Evolutionary conservation across 2,113 vertebrate species (phyloP).

Genomic region (Chunga burmeisteri): DNA sequence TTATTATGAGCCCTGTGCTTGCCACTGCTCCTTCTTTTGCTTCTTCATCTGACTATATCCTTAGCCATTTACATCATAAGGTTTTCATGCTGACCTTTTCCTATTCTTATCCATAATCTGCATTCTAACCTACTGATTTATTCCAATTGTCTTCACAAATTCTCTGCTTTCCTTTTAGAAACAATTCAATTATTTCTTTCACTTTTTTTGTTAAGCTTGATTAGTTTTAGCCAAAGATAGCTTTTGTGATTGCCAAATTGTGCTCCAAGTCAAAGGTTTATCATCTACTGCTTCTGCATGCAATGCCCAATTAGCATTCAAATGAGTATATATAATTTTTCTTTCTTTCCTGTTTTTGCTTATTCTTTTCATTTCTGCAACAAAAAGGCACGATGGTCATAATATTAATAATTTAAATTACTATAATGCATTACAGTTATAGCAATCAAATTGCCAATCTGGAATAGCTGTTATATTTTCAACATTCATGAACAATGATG

Average conservation of each 20-base stretch:
- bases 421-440: not conserved
- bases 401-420: slow-evolving; percentile 16
- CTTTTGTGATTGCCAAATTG: not conserved
- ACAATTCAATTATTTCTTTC: not conserved
- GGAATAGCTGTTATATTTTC: slow-evolving; percentile 19
- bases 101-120: not conserved
- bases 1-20: not conserved
- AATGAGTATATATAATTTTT: not conserved
- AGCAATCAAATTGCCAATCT: slow-evolving; percentile 7
- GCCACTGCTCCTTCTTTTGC: not conserved
- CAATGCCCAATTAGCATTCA: not conserved
- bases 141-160: not conserved
- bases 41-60: not conserved
- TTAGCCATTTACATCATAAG: not conserved
- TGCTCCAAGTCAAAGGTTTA: not conserved
- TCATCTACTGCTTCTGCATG: not conserved
- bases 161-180: not conserved
- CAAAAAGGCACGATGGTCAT: not conserved
- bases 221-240: not conserved
- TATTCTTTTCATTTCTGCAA: not conserved
- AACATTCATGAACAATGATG: not conserved
- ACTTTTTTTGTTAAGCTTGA: not conserved
- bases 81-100: not conserved
- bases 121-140: not conserved
- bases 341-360: not conserved